These are phyloP conservation scores for Aurelia aurita DNA, from an alignment of 30 jellyfish, hydroid and myxozoan genomes.

Conservation along the genomic window DNA sequence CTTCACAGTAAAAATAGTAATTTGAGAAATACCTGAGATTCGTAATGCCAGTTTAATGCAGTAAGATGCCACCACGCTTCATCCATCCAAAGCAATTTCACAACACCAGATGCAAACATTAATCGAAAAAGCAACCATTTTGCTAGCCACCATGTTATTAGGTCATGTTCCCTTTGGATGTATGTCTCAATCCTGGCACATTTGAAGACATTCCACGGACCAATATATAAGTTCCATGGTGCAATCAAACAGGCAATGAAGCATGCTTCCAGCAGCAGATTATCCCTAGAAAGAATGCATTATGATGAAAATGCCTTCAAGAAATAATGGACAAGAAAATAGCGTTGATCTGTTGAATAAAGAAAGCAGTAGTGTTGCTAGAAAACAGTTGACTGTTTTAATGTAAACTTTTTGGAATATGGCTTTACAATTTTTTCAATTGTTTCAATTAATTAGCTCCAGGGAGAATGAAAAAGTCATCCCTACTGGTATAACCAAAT, in stretches of 20 bases:
- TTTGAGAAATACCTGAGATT: conserved; percentile 58
- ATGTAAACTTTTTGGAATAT: no score
- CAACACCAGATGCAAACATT: conserved; percentile 76
- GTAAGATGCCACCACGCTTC: conserved; percentile 82
- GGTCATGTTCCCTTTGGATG: conserved; percentile 47
- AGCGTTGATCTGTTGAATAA: no score
- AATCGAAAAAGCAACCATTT: conserved; percentile 76
- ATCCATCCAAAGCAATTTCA: conserved; percentile 78
- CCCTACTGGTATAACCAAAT: no score
- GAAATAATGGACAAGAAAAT: no score
- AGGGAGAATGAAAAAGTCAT: no score
- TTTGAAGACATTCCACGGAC: conserved; percentile 68
- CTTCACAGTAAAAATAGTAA: no score
- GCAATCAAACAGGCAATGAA: conserved; percentile 69
- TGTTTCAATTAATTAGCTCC: no score
- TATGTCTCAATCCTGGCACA: conserved; percentile 20
- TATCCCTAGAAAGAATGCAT: conserved; percentile 53
- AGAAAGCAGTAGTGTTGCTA: no score
- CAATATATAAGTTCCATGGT: conserved; percentile 73
- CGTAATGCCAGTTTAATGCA: conserved; percentile 75
- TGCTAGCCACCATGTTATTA: conserved; percentile 60
- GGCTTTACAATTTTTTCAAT: no score
- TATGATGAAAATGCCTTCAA: no score
- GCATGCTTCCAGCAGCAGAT: conserved; percentile 60
- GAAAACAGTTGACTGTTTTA: no score